phyloP scores from a whole-genome alignment of 2,888 invertebrate genomes.

The Nowickia ferox region DNA sequence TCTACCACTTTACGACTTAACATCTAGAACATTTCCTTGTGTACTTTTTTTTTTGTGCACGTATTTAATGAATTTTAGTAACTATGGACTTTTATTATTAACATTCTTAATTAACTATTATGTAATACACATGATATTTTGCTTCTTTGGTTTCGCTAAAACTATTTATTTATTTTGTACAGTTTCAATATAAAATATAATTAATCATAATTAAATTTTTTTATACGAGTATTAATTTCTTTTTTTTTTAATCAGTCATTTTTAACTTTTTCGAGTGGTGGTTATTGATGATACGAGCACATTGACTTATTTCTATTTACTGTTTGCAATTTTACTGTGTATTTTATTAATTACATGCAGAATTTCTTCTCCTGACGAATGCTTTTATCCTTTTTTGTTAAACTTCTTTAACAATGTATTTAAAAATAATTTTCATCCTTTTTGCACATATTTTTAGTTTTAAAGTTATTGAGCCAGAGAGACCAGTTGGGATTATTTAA shows the following conservation, averaged over 20 bases:
- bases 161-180: neutral
- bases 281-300: neutral
- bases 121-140: slow-evolving; percentile 16
- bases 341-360: neutral
- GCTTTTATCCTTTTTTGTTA: no score
- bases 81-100: slow-evolving; percentile 51
- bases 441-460: no score
- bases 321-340: neutral
- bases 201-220: slow-evolving; percentile 4
- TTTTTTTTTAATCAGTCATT: slow-evolving; percentile 48
- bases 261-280: slow-evolving; percentile 20
- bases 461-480: no score
- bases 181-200: slow-evolving; percentile 30
- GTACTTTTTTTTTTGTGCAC: neutral
- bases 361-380: neutral
- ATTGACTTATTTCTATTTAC: neutral
- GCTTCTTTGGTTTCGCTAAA: neutral
- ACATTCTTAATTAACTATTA: slow-evolving; percentile 9
- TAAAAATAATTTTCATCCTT: no score
- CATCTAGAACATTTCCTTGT: slow-evolving; percentile 38
- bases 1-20: slow-evolving; percentile 15
- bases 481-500: no score
- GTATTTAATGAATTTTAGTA: slow-evolving; percentile 21
- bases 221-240: slow-evolving; percentile 3
- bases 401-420: no score